Evolutionary conservation across 1,140 invertebrate genomes (phyloP).

Genomic region (Trachelipus rathkii): DNA sequence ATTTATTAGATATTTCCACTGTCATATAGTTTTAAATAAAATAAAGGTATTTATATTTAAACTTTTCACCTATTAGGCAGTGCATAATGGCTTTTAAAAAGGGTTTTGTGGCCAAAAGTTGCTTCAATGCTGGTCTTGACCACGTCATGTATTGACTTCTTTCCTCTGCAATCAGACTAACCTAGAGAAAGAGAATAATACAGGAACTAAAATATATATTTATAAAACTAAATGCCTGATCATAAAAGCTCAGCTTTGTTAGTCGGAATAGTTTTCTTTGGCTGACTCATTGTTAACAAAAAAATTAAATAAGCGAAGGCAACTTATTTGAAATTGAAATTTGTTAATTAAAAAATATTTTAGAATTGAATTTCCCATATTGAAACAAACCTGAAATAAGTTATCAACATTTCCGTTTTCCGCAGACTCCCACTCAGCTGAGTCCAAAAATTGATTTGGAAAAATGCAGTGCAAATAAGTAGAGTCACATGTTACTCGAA

Average conservation of each 20-base stretch:
- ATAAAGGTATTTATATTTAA: background rate
- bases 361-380: no score
- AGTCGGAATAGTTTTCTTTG: no score
- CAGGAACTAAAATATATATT: no score
- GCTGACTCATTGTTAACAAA: no score
- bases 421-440: constrained; percentile 78
- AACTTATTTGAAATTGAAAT: no score
- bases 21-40: no score
- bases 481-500: constrained; percentile 72
- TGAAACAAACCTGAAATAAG: constrained; percentile 63
- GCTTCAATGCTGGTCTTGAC: background rate
- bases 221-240: no score
- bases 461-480: constrained; percentile 75
- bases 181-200: background rate
- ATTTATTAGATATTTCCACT: no score
- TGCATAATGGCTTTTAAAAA: background rate
- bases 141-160: constrained; percentile 1
- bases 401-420: constrained; percentile 64
- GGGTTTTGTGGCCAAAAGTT: background rate
- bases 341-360: no score
- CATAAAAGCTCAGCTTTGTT: no score
- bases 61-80: background rate
- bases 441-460: constrained; percentile 78
- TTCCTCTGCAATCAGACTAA: background rate
- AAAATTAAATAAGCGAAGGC: no score